These are phyloP conservation scores for Megaceryle torquata DNA, from an alignment of 2,113 vertebrate species.

Conservation along the genomic window DNA sequence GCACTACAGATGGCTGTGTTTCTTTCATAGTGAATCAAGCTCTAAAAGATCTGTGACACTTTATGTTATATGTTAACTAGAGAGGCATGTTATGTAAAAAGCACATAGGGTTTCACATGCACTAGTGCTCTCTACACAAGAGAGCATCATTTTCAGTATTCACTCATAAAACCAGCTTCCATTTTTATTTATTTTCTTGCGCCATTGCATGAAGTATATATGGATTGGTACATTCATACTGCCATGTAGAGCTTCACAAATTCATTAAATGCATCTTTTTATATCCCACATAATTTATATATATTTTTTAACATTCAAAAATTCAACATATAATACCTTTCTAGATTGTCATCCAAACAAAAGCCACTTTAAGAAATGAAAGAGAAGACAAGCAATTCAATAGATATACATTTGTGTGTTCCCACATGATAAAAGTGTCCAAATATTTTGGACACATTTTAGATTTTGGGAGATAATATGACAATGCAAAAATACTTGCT, in stretches of 20 bases:
- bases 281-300: neutral
- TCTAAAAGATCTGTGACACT: constrained; percentile 58
- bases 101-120: constrained; percentile 57
- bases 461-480: constrained; percentile 38
- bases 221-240: neutral
- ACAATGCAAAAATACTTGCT: constrained; percentile 22
- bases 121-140: constrained; percentile 59
- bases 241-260: neutral
- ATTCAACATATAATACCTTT: neutral
- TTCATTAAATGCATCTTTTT: neutral
- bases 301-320: neutral
- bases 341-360: neutral
- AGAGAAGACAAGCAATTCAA: neutral
- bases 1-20: constrained; percentile 33
- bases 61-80: constrained; percentile 67
- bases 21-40: constrained; percentile 38
- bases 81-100: constrained; percentile 67
- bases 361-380: neutral
- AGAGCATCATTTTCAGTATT: constrained; percentile 60
- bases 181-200: constrained; percentile 31
- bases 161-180: constrained; percentile 30
- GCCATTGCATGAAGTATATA: neutral
- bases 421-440: neutral
- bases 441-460: constrained; percentile 39
- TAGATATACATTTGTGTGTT: neutral